Conservation (phyloP, 2,888 invertebrate species). For the Eretmocerus hayati region DNA sequence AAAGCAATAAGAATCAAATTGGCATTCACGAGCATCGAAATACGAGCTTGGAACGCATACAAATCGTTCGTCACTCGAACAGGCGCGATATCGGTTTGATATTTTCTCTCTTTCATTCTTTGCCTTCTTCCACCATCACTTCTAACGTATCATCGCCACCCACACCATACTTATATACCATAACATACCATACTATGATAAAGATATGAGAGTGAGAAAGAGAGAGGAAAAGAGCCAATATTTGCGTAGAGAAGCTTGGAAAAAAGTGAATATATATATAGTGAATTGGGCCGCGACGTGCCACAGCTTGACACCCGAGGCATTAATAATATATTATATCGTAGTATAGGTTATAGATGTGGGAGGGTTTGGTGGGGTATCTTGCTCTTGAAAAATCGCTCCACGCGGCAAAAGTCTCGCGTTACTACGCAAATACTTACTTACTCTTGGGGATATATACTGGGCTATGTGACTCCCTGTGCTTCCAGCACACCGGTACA, state of each 20-base stretch:
- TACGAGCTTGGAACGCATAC: too few species aligned
- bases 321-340: conserved; percentile 42
- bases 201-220: neutral
- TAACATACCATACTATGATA: neutral
- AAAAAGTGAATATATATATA: too few species aligned
- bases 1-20: too few species aligned
- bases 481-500: too few species aligned
- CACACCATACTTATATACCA: neutral
- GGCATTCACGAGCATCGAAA: too few species aligned
- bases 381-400: conserved; percentile 31
- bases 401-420: neutral
- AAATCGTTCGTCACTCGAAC: too few species aligned
- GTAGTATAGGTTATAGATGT: conserved; percentile 22
- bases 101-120: too few species aligned
- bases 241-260: conserved; percentile 8
- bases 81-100: too few species aligned
- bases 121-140: too few species aligned
- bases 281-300: conserved; percentile 34
- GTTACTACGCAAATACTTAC: neutral
- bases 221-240: conserved; percentile 3
- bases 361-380: conserved; percentile 13
- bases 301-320: conserved; percentile 33
- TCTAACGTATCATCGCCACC: too few species aligned
- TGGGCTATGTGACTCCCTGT: neutral
- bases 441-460: neutral